Base-by-base conservation (phyloP, 2,113 vertebrate genomes). In the Holacanthus passer region DNA sequence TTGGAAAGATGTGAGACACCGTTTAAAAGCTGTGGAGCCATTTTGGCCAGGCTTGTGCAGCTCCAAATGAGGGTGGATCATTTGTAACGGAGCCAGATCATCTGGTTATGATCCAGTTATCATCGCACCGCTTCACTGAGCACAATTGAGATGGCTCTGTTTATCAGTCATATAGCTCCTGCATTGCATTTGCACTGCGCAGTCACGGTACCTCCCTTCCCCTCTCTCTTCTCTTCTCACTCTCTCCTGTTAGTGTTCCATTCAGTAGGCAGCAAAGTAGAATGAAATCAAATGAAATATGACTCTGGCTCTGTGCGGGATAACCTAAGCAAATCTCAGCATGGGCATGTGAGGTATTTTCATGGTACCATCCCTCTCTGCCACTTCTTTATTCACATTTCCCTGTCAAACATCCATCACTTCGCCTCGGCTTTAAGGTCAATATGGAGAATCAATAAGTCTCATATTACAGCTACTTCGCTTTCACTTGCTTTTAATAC, bases 21-120 rank as follows among this genome's bases (percentile, higher is more conserved):
- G 73, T 67, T 85, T 47, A 81, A 79, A 88, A 84, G 73, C 70
- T 66, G 75, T 89, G 83, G 73, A 86, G 66, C 12, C 52, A 77
- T 87, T 89, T 82, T 91, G 81, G 79, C 85, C 64, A 8, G 74
- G 78, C 83, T 79, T 87, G 65, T 75, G 78, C 76, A 31, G 70
- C 84, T 78, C 65, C 41, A 77, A 87, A 86, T 80, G 77, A 89
- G 72, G 83, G 59, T 73, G 85, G 75, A 77, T 93, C 87, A 85
- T 87, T 92, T 90, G 85, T 84, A 90, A 90, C 29, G 0, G 77
- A 86, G 86, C 86, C 89, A 91, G 86, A 93, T 91, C 73, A 89
- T 91, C 81, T 90, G 85, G 76, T 87, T 87, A 81, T 89, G 87
- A 89, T 89, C 91, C 88, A 87, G 86, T 90, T 90, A 87, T 90